A percentile compares a stretch with the other conserved stretches of the same genome.
Conservation (phyloP, 2,113 vertebrate genomes). For the Etheostoma cragini region DNA sequence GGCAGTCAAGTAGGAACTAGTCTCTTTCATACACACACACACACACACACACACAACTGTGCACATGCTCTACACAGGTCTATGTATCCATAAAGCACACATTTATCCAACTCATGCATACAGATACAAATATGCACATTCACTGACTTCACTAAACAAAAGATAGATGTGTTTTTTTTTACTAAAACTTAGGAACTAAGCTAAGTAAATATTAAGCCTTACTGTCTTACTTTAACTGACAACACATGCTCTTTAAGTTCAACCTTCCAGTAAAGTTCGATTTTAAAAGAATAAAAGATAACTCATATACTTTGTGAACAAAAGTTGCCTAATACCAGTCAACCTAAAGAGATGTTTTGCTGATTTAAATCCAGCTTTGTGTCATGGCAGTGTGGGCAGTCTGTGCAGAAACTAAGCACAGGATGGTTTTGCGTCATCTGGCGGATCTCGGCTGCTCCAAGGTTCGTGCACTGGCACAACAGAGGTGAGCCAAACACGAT, state of each 20-base stretch:
- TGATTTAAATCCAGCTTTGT: too few relatives aligned
- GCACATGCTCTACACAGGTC: not conserved
- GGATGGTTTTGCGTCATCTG: too few relatives aligned
- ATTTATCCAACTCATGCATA: not conserved
- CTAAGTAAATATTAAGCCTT: not conserved
- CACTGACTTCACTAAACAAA: not conserved
- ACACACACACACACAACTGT: conserved; percentile 1
- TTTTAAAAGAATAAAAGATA: too few relatives aligned
- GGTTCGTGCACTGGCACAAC: too few relatives aligned
- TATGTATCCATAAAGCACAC: conserved; percentile 5
- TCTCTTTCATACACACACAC: not conserved
- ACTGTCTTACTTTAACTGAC: not conserved
- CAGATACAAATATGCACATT: not conserved
- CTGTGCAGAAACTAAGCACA: too few relatives aligned
- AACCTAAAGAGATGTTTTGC: too few relatives aligned
- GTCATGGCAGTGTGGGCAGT: too few relatives aligned
- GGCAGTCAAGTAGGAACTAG: conserved; percentile 24
- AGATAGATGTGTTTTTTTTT: not conserved
- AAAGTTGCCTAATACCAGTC: too few relatives aligned
- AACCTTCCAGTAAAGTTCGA: too few relatives aligned
- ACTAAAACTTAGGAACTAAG: not conserved
- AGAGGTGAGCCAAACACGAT: too few relatives aligned
- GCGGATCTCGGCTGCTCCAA: too few relatives aligned
- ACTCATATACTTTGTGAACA: too few relatives aligned
- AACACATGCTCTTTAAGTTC: not conserved